Percentiles rank a stretch among this genome's conserved stretches.
These are phyloP conservation scores for Acanthosepion esculentum DNA, from an alignment of 2,888 invertebrate genomes.

Conservation along the genomic window DNA sequence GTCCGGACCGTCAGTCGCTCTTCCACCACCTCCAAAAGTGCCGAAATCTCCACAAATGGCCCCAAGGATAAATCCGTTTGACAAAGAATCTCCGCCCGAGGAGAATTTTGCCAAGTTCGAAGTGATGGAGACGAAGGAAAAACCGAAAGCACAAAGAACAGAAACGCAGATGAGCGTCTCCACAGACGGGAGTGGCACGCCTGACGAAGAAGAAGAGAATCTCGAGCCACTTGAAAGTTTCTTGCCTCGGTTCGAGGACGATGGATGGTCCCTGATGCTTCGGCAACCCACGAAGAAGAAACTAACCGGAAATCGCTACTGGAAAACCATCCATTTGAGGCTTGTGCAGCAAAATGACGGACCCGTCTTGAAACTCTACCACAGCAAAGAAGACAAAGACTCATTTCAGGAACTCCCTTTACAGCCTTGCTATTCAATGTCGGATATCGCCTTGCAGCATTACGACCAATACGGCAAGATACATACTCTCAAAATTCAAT, in stretches of 20 bases:
- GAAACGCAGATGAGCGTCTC: slow-evolving; percentile 59
- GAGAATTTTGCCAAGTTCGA: slow-evolving; percentile 73
- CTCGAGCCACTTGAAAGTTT: slow-evolving; percentile 84
- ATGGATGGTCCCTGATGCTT: slow-evolving; percentile 97
- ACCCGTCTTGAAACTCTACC: slow-evolving; percentile 86
- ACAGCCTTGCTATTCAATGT: slow-evolving; percentile 95
- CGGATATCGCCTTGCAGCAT: slow-evolving; percentile 85
- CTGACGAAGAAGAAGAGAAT: slow-evolving; percentile 63
- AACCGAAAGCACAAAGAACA: slow-evolving; percentile 53
- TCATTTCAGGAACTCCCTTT: slow-evolving; percentile 95
- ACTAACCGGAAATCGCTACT: slow-evolving; percentile 81
- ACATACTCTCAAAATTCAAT: slow-evolving; percentile 97
- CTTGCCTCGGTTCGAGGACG: slow-evolving; percentile 85
- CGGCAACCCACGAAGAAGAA: slow-evolving; percentile 80
- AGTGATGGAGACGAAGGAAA: slow-evolving; percentile 60
- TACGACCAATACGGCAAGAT: slow-evolving; percentile 99
- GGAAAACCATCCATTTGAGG: slow-evolving; percentile 96
- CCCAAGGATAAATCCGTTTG: slow-evolving; percentile 74
- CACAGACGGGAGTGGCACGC: slow-evolving; percentile 62
- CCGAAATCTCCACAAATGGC: slow-evolving; percentile 66
- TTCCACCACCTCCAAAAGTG: slow-evolving; percentile 68
- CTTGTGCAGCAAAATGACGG: slow-evolving; percentile 84
- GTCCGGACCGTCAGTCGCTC: slow-evolving; percentile 58
- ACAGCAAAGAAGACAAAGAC: slow-evolving; percentile 88
- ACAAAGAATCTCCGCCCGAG: slow-evolving; percentile 73